Percentiles rank a stretch among this genome's conserved stretches.
Evolutionary conservation across 2,113 vertebrate species (phyloP).

Genomic region (Tetrax tetrax): DNA sequence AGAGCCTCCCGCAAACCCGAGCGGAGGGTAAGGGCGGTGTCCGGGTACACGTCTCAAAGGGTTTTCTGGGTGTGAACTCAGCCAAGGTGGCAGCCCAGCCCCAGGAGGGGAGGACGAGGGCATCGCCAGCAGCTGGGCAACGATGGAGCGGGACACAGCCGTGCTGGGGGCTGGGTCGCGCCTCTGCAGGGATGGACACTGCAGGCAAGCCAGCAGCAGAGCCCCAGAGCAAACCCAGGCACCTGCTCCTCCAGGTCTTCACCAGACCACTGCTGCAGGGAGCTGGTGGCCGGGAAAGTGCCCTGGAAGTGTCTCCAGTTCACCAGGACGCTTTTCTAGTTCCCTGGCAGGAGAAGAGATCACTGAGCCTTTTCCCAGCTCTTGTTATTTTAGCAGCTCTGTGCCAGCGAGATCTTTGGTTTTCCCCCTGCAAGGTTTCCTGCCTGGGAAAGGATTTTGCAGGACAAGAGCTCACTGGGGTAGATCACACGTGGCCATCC

Average conservation of each 20-base stretch:
- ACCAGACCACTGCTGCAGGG: not conserved
- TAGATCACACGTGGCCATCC: accelerated
- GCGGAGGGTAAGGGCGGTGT: not conserved
- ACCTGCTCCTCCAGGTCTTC: not conserved
- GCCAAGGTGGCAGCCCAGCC: not conserved
- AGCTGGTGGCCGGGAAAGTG: not conserved
- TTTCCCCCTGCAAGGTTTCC: not conserved
- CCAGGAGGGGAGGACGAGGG: not conserved
- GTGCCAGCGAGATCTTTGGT: accelerated
- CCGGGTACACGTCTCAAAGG: accelerated
- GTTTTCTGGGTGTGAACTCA: not conserved
- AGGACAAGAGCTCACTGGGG: not conserved
- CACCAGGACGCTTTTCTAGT: not conserved
- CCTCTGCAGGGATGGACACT: accelerated
- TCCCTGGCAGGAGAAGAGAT: not conserved
- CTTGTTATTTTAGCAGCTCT: not conserved
- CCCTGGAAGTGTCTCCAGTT: not conserved
- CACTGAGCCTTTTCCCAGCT: not conserved
- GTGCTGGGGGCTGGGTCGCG: accelerated
- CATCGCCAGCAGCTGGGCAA: not conserved
- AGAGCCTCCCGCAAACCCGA: not conserved
- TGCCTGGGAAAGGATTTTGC: not conserved
- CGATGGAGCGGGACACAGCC: not conserved
- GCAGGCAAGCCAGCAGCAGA: not conserved
- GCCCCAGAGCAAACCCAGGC: no score